A percentile compares a stretch with the other conserved stretches of the same genome.
Conservation (phyloP, 2,888 invertebrate genomes). For the Ichneumon xanthorius region DNA sequence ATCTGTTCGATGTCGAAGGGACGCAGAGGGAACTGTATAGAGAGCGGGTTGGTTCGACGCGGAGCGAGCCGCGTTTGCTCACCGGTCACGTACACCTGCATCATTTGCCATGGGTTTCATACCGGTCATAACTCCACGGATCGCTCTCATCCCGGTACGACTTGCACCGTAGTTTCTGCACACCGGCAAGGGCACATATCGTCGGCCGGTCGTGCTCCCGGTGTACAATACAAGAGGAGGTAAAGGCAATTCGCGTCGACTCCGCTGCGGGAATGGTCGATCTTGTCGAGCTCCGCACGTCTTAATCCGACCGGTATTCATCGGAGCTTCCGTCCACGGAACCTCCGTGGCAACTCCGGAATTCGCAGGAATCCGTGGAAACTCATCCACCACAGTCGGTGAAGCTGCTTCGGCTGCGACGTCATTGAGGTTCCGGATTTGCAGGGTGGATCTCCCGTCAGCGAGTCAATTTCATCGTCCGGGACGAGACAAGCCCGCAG, state of each 20-base stretch:
- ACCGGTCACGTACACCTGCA: slow-evolving; percentile 83
- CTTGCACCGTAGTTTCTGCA: slow-evolving; percentile 2
- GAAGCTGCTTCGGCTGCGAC: neutral
- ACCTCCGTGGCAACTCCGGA: slow-evolving; percentile 21
- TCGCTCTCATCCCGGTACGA: slow-evolving; percentile 32
- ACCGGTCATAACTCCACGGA: slow-evolving; percentile 83
- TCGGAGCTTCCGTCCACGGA: slow-evolving; percentile 60
- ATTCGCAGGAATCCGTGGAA: neutral
- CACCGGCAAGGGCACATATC: slow-evolving; percentile 8
- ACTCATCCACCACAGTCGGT: neutral
- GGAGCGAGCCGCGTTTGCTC: slow-evolving; percentile 74
- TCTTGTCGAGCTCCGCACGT: slow-evolving; percentile 60
- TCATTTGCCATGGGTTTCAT: slow-evolving; percentile 85
- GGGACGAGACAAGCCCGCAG: neutral
- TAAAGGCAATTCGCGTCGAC: neutral
- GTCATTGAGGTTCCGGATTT: neutral
- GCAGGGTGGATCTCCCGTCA: neutral
- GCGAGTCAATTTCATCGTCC: neutral
- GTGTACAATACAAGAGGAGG: slow-evolving; percentile 30
- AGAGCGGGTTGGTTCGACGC: slow-evolving; percentile 41
- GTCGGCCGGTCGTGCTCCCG: neutral
- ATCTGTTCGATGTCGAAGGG: slow-evolving; percentile 60
- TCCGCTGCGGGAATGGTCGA: neutral
- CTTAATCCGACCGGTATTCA: slow-evolving; percentile 76
- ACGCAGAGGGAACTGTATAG: slow-evolving; percentile 9